phyloP scores from a whole-genome alignment of 1,140 invertebrate genomes.

The Leptinotarsa texana region DNA sequence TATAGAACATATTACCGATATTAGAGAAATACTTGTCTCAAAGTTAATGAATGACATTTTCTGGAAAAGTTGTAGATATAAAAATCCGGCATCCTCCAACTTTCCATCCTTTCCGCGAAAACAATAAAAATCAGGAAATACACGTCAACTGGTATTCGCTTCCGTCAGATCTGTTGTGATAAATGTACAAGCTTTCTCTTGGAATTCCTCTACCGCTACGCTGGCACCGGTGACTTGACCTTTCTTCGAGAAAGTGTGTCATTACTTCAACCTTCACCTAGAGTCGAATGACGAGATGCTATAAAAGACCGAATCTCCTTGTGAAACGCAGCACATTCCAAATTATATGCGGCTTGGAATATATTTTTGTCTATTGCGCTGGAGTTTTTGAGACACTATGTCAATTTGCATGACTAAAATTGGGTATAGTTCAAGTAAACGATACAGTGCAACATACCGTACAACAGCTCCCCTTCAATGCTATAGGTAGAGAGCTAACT shows the following conservation, averaged over 20 bases:
- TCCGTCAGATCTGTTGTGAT: conserved; percentile 1
- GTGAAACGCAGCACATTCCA: background rate
- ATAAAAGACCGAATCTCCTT: conserved; percentile 1
- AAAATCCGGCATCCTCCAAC: background rate
- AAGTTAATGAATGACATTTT: too few relatives aligned
- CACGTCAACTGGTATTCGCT: background rate
- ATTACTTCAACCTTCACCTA: conserved; percentile 50
- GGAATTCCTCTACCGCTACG: conserved; percentile 36
- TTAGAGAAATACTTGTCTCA: too few relatives aligned
- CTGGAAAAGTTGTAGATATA: too few relatives aligned
- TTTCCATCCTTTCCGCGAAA: background rate
- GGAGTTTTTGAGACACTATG: too few relatives aligned
- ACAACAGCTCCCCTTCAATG: too few relatives aligned
- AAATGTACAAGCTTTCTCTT: conserved; percentile 34
- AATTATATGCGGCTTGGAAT: too few relatives aligned
- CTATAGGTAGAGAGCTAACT: too few relatives aligned
- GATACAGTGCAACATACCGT: too few relatives aligned
- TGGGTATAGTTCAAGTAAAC: too few relatives aligned
- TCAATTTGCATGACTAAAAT: too few relatives aligned
- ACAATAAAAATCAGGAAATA: conserved; percentile 1
- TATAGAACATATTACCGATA: too few relatives aligned
- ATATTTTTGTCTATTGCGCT: too few relatives aligned
- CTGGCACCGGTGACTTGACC: conserved; percentile 42
- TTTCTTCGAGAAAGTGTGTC: conserved; percentile 51
- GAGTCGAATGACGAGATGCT: conserved; percentile 17